Percentiles rank a stretch among this genome's conserved stretches.
Conservation (phyloP, 2,113 vertebrate genomes). For the Epinephelus moara region DNA sequence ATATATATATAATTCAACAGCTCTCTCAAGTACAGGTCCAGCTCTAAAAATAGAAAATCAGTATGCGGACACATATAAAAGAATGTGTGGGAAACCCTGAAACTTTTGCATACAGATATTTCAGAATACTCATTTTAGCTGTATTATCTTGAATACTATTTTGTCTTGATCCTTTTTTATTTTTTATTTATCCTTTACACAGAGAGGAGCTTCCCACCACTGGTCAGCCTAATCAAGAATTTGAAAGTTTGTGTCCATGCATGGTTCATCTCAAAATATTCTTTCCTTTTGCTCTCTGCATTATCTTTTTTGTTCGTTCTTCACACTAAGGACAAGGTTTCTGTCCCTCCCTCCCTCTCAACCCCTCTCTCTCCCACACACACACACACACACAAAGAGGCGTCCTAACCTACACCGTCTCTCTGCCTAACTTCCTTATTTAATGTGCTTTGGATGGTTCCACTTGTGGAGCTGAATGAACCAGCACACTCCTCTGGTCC, state of each 20-base stretch:
- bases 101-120: background rate
- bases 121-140: background rate
- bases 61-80: too few species aligned
- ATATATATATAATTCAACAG: too few species aligned
- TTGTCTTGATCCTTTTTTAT: too few species aligned
- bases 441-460: conserved; percentile 75
- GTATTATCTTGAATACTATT: background rate
- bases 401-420: conserved; percentile 33
- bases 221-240: background rate
- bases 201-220: background rate
- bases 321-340: background rate
- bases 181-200: background rate
- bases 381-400: background rate
- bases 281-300: background rate
- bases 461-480: conserved; percentile 76
- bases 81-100: background rate
- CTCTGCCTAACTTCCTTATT: conserved; percentile 60
- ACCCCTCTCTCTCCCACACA: background rate
- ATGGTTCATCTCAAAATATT: background rate
- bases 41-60: too few species aligned
- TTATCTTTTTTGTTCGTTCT: conserved; percentile 2
- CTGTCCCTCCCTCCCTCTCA: background rate
- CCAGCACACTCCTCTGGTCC: conserved; percentile 72
- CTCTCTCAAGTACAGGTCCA: too few species aligned
- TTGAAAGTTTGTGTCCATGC: background rate